These are phyloP conservation scores for Candidula unifasciata DNA, from an alignment of 2,888 invertebrate genomes.

Conservation along the genomic window DNA sequence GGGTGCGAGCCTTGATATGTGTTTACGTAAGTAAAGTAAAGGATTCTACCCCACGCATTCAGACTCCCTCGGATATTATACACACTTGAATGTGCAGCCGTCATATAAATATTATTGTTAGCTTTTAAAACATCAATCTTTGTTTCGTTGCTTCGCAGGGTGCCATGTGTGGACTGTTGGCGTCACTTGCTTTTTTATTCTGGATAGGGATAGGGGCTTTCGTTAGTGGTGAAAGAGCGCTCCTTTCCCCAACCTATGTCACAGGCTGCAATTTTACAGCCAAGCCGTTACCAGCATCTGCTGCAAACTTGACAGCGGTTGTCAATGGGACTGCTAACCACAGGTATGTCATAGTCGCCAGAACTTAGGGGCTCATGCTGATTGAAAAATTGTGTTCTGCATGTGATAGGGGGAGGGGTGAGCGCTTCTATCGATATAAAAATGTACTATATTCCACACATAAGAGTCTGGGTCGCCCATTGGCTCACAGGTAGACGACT, in stretches of 20 bases:
- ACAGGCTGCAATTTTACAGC: conserved; percentile 56
- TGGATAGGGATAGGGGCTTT: conserved; percentile 58
- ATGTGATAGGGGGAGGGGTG: not conserved
- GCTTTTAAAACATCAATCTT: too few species aligned
- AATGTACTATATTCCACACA: too few species aligned
- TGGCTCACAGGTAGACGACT: too few species aligned
- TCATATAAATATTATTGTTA: not conserved
- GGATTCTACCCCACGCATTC: too few species aligned
- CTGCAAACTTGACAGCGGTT: not conserved
- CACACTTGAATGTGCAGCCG: too few species aligned
- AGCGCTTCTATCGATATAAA: too few species aligned
- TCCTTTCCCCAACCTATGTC: conserved; percentile 37
- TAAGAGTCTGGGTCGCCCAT: too few species aligned
- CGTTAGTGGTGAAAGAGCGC: conserved; percentile 50
- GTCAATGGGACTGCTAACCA: not conserved
- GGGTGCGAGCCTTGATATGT: too few species aligned
- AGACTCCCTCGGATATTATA: too few species aligned
- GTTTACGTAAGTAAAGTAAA: too few species aligned
- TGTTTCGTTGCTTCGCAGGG: conserved; percentile 49
- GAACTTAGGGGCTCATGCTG: not conserved
- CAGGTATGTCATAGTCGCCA: too few species aligned
- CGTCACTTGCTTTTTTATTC: conserved; percentile 51
- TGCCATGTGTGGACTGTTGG: conserved; percentile 51
- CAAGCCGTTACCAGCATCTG: not conserved
- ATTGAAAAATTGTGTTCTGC: not conserved